A percentile compares a stretch with the other conserved stretches of the same genome.
Evolutionary conservation across 2,113 vertebrate species (phyloP).

Genomic region (Saiga tatarica): DNA sequence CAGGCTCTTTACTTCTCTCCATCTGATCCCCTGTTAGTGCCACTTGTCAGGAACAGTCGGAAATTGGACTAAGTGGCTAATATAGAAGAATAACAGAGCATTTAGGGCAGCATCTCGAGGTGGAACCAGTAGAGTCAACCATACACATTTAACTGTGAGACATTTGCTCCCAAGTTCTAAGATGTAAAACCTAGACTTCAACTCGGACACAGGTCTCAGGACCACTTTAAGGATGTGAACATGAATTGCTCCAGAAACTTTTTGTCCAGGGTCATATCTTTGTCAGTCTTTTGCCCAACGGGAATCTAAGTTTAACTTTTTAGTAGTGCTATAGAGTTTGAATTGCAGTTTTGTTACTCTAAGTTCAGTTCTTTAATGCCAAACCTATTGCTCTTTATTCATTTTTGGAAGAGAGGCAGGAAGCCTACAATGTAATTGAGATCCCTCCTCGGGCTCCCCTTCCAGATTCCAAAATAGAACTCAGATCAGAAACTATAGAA

Average conservation of each 20-base stretch:
- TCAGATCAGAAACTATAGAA: conserved; percentile 32
- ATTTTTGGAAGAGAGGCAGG: conserved; percentile 44
- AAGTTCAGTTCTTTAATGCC: conserved; percentile 46
- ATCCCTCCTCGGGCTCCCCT: not conserved
- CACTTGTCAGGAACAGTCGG: not conserved
- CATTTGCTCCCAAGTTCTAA: conserved; percentile 11
- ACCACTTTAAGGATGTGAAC: conserved; percentile 19
- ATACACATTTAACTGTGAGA: not conserved
- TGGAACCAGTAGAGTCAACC: not conserved
- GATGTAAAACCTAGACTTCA: not conserved
- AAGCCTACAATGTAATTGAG: conserved; percentile 36
- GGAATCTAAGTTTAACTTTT: conserved; percentile 56
- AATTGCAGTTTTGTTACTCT: conserved; percentile 27
- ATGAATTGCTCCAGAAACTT: conserved; percentile 22
- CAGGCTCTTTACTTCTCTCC: not conserved
- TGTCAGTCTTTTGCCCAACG: conserved; percentile 9
- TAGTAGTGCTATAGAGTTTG: conserved; percentile 7
- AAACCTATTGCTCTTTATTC: conserved; percentile 17
- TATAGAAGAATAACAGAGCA: not conserved
- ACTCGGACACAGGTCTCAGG: conserved; percentile 32
- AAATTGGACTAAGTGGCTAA: not conserved
- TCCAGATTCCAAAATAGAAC: conserved; percentile 46
- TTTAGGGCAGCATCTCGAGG: not conserved
- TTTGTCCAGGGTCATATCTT: conserved; percentile 15
- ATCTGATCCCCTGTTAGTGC: not conserved